Evolutionary conservation across 2,113 vertebrate genomes (phyloP).

Genomic region (Onychostoma macrolepis): DNA sequence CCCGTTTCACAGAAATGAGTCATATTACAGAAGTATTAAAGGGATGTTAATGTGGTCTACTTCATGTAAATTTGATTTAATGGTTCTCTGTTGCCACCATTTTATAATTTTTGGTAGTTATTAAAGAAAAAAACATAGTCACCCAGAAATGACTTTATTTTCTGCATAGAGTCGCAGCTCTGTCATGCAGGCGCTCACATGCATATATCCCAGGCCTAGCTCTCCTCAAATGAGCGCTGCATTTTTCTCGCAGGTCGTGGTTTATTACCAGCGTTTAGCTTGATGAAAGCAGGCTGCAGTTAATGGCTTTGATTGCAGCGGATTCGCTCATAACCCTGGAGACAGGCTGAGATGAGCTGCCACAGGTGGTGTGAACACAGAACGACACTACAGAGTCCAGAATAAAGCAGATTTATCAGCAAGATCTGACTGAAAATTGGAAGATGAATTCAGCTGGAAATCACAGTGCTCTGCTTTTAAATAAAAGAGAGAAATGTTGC

Average conservation of each 20-base stretch:
- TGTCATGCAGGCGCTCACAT: not conserved
- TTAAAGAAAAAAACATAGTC: not conserved
- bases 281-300: not conserved
- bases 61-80: not conserved
- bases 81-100: not conserved
- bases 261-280: not conserved
- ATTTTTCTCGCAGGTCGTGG: not conserved
- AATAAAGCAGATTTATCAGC: not conserved
- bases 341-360: not conserved
- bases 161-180: not conserved
- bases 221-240: not conserved
- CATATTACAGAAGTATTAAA: not conserved
- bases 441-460: not conserved
- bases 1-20: not conserved
- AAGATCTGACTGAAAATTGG: not conserved
- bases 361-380: not conserved
- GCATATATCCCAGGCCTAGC: not conserved
- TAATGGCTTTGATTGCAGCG: constrained; percentile 12
- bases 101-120: not conserved
- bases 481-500: not conserved
- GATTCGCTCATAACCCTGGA: not conserved
- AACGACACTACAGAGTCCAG: not conserved
- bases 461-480: not conserved
- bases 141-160: not conserved
- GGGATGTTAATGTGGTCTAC: not conserved